These are phyloP conservation scores for Hemicentrotus pulcherrimus DNA, from an alignment of 35 echinoderm and acorn worm genomes.

Conservation along the genomic window DNA sequence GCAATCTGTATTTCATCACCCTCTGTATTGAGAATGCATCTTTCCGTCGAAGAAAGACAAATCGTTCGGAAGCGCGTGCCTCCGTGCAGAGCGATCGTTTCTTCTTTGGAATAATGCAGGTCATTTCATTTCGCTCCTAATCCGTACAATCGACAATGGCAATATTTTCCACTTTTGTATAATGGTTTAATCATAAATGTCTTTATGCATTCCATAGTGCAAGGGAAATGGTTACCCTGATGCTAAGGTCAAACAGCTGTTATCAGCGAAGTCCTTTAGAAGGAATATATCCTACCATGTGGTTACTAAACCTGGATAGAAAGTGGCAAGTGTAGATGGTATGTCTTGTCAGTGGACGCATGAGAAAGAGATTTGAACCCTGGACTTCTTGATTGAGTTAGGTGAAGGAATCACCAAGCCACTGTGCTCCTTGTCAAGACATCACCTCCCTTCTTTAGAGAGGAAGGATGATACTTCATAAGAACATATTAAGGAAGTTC, in stretches of 20 bases:
- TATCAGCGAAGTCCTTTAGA: background rate
- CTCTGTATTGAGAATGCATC: background rate
- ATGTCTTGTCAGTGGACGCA: background rate
- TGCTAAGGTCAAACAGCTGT: background rate
- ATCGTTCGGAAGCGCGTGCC: background rate
- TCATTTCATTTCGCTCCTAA: background rate
- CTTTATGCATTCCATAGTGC: background rate
- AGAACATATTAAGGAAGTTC: no score
- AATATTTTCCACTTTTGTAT: background rate
- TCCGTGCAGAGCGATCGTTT: background rate
- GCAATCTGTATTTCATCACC: slow-evolving; percentile 1
- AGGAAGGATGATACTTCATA: no score
- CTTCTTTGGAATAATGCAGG: background rate
- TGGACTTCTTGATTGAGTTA: no score
- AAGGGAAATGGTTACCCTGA: background rate
- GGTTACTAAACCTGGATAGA: background rate
- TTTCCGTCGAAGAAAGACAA: background rate
- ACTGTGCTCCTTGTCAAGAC: no score
- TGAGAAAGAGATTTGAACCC: background rate
- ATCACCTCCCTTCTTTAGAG: no score
- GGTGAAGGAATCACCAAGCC: no score
- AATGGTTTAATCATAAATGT: background rate
- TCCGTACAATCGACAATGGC: background rate
- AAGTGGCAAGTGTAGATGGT: background rate
- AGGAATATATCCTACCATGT: background rate